Percentiles rank a stretch among this genome's conserved stretches.
These are phyloP conservation scores for Penaeus monodon DNA, from an alignment of 2,888 invertebrate species.

Conservation along the genomic window DNA sequence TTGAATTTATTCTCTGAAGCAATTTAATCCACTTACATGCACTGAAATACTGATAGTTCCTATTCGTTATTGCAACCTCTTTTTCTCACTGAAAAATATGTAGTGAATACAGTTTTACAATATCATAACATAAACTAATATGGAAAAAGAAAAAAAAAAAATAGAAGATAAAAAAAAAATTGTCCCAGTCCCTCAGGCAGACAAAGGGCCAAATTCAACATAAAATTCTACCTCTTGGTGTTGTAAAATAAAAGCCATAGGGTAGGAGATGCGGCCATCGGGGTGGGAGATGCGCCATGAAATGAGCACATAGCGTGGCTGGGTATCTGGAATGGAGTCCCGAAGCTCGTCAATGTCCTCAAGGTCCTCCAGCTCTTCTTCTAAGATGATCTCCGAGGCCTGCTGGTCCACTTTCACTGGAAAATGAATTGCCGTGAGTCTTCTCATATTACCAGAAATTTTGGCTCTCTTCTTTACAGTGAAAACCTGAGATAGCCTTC, in stretches of 20 bases:
- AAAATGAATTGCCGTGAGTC: constrained; percentile 65
- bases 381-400: constrained; percentile 76
- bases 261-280: constrained; percentile 90
- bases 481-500: too few relatives aligned
- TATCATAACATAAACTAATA: too few relatives aligned
- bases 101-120: too few relatives aligned
- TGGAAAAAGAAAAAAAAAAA: too few relatives aligned
- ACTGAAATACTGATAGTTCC: too few relatives aligned
- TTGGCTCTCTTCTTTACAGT: too few relatives aligned
- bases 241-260: constrained; percentile 92
- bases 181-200: background rate
- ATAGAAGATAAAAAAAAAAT: too few relatives aligned
- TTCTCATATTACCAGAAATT: too few relatives aligned
- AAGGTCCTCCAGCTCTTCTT: constrained; percentile 80
- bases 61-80: too few relatives aligned
- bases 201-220: background rate
- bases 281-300: constrained; percentile 87
- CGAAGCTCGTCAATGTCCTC: constrained; percentile 82
- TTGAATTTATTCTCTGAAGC: too few relatives aligned
- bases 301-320: constrained; percentile 89
- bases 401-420: constrained; percentile 83
- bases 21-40: too few relatives aligned
- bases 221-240: constrained; percentile 79
- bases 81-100: too few relatives aligned
- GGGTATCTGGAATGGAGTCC: constrained; percentile 87